These are phyloP conservation scores for Cistogaster globosa DNA, from an alignment of 2,888 invertebrate species.

Conservation along the genomic window DNA sequence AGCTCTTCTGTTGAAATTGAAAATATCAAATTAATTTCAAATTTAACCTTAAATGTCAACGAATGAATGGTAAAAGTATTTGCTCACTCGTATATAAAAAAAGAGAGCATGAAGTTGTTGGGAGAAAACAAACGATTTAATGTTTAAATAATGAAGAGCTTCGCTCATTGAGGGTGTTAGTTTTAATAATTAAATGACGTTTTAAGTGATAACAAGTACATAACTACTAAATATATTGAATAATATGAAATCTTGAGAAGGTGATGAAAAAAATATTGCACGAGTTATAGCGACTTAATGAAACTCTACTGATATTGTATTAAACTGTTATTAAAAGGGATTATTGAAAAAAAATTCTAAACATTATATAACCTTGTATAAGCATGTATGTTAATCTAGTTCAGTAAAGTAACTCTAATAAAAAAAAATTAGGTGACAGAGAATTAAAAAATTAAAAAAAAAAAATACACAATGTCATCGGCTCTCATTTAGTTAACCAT, in stretches of 20 bases:
- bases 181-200: slow-evolving; percentile 47
- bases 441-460: too few species aligned
- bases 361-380: too few species aligned
- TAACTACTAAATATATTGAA: neutral
- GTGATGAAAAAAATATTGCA: neutral
- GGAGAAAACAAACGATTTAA: neutral
- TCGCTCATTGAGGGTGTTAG: slow-evolving; percentile 8
- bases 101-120: neutral
- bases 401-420: too few species aligned
- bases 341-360: too few species aligned
- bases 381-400: too few species aligned
- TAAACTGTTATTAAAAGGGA: too few species aligned
- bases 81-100: neutral
- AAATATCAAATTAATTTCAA: slow-evolving; percentile 24
- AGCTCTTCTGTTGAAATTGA: slow-evolving; percentile 18
- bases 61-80: slow-evolving; percentile 45
- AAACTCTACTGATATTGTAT: neutral
- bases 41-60: slow-evolving; percentile 59
- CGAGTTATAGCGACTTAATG: neutral
- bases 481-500: too few species aligned
- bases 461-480: too few species aligned
- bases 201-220: slow-evolving; percentile 25
- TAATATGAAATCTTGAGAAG: neutral
- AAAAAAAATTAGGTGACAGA: too few species aligned
- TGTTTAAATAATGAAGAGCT: neutral